A percentile compares a stretch with the other conserved stretches of the same genome.
Evolutionary conservation across 2,797 vertebrate species (phyloP).

Genomic region (Vipera latastei): DNA sequence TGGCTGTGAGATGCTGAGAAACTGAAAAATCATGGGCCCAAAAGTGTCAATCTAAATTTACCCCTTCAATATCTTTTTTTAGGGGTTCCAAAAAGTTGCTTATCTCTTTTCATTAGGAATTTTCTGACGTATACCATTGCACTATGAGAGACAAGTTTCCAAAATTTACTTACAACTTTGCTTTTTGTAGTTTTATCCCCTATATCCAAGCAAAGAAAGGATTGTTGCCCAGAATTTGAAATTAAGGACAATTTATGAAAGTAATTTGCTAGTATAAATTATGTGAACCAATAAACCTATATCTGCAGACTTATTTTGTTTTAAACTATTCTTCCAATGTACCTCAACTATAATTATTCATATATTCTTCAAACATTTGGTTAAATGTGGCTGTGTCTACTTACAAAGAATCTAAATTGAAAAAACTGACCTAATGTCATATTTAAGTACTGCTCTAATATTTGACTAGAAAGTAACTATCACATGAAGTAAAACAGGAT

Average conservation of each 20-base stretch:
- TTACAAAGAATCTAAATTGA: slow-evolving; percentile 20
- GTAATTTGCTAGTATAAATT: background rate
- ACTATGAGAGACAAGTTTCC: background rate
- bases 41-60: background rate
- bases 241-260: background rate
- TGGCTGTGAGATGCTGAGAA: background rate
- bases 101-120: background rate
- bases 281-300: background rate
- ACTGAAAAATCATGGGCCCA: background rate
- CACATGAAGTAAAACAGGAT: background rate
- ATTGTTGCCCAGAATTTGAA: background rate
- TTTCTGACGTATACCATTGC: background rate
- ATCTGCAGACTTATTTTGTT: background rate
- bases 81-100: background rate
- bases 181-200: background rate
- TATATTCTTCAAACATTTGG: background rate
- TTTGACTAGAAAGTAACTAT: background rate
- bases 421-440: background rate
- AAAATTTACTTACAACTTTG: background rate
- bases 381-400: background rate
- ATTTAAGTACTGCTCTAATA: background rate
- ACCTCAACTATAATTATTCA: background rate
- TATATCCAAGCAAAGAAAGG: background rate
- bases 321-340: background rate
- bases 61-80: background rate